These are phyloP conservation scores for Acromyrmex echinatior DNA, from an alignment of 1,140 invertebrate genomes.

Conservation along the genomic window DNA sequence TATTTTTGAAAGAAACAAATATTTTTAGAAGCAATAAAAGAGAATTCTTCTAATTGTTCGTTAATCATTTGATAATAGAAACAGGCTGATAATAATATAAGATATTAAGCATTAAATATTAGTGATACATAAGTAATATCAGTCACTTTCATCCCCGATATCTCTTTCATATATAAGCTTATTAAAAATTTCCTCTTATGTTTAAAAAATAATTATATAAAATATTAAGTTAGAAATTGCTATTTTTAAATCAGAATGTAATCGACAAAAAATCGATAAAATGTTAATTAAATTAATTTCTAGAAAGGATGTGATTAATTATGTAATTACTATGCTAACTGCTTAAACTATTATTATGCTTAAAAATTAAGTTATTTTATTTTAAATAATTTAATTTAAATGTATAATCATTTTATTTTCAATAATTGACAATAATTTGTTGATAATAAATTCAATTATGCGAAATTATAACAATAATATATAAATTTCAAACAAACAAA, in stretches of 20 bases:
- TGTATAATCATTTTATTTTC: no score
- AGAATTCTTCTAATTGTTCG: background rate
- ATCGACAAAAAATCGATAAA: background rate
- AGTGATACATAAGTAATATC: background rate
- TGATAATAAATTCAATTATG: background rate
- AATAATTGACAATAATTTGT: background rate
- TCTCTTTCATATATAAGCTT: background rate
- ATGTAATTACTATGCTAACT: background rate
- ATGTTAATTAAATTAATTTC: background rate
- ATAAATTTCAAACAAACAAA: background rate
- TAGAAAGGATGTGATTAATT: background rate
- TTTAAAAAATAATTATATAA: background rate
- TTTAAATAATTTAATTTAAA: background rate
- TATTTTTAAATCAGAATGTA: background rate
- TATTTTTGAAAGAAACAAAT: background rate
- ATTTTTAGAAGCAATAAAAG: background rate
- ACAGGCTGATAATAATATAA: background rate
- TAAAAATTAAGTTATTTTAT: background rate
- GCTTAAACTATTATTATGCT: background rate
- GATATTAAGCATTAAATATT: no score
- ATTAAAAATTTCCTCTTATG: background rate
- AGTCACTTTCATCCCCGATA: background rate
- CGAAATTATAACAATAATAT: background rate
- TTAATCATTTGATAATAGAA: background rate
- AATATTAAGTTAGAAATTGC: constrained; percentile 3